Base-by-base conservation (phyloP, 2,888 invertebrate species). In the Suillia variegata region DNA sequence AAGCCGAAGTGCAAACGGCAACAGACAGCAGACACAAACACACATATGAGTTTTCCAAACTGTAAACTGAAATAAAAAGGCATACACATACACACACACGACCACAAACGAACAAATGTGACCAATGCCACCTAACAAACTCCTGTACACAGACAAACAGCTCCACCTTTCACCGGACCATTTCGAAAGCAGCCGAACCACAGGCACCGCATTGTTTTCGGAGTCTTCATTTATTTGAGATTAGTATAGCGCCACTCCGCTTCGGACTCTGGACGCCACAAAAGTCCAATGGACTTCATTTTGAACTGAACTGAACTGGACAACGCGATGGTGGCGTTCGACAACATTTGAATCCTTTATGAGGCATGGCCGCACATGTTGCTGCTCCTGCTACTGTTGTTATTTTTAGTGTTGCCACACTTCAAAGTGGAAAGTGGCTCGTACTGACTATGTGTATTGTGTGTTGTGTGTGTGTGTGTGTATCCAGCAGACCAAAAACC, bases 401-500 rank as follows among this genome's bases (percentile, higher is more conserved):
- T n/a, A n/a, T n/a, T n/a, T n/a, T n/a, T n/a, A n/a, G n/a, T n/a
- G 38, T n/a, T 38, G 38, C 38, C 38, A 38, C 45, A 45, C 45
- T 45, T 45, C 45, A 45, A 45, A 45, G 45, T 45, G 45, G 45
- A 5, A n/a, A n/a, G 26, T 10, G 5, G 26, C 26, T 26, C 26
- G 26, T 6, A 26, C 26, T n/a, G 31, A 31, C 31, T n/a, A n/a
- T n/a, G n/a, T n/a, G n/a, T n/a, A n/a, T n/a, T 10, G 26, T 26
- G 26, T 10, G 6, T 26, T 26, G n/a, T 38, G 10, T 38, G 38
- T n/a, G 10, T 13, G n/a, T 38, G 38, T 38, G 38, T 58, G 60
- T 72, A 70, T 76, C 73, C 77, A 78, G 65, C 77, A 77, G 77
- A 78, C 77, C 78, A 77, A 79, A 76, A 78, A 75, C 79, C 79